Evolutionary conservation across 2,113 vertebrate genomes (phyloP).

Genomic region (Peromyscus polionotus): DNA sequence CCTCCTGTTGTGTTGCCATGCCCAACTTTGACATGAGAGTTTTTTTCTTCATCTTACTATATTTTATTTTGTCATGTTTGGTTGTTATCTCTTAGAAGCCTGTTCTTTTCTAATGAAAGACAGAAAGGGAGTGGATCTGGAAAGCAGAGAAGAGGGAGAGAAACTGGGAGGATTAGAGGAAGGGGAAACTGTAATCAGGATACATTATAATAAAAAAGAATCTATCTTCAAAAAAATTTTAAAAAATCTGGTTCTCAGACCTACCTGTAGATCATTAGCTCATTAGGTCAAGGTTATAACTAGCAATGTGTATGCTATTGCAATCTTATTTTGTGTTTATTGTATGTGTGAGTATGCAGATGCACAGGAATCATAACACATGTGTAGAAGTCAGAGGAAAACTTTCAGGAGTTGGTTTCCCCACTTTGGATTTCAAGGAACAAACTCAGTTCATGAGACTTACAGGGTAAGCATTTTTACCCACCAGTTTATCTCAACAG

Average conservation of each 20-base stretch:
- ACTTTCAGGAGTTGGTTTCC: not conserved
- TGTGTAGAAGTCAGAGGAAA: not conserved
- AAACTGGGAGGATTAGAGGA: not conserved
- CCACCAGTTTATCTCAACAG: not conserved
- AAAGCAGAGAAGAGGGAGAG: not conserved
- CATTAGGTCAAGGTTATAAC: not conserved
- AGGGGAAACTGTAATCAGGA: not conserved
- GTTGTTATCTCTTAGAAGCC: not conserved
- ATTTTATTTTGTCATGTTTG: not conserved
- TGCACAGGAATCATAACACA: not conserved
- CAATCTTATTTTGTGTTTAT: not conserved
- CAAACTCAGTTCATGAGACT: not conserved
- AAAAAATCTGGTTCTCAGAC: not conserved
- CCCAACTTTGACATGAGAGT: not conserved
- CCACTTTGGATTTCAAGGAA: not conserved
- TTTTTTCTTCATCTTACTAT: not conserved
- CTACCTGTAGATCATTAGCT: not conserved
- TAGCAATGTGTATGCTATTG: not conserved
- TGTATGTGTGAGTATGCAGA: not conserved
- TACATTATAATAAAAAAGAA: not conserved
- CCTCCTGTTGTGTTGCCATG: not conserved
- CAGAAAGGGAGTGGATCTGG: not conserved
- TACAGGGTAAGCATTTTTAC: not conserved
- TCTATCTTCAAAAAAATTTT: not conserved
- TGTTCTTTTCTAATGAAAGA: not conserved